Base-by-base conservation (phyloP, 1,140 invertebrate species). In the Euglossa dilemma region DNA sequence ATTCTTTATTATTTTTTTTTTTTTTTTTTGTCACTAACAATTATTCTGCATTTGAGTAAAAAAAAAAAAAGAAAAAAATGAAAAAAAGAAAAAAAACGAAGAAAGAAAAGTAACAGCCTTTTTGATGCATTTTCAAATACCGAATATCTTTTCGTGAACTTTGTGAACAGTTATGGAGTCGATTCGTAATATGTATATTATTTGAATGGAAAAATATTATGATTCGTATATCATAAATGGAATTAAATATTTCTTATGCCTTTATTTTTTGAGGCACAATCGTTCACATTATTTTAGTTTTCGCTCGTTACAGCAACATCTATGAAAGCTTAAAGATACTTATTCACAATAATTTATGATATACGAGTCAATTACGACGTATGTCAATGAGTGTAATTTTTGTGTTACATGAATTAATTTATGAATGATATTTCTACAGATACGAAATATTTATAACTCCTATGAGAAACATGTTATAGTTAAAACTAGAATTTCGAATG, bases 401-500 rank as follows among this genome's bases (percentile, higher is more conserved):
- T 82, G 80, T 67, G 74, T 81, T 81, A 81, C 80, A 82, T 82
- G 72, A 73, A 82, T 76, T 82, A 82, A 82, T 82, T 82, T 82
- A 82, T 82, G 69, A 82, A 82, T 36, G 56, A 82, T 76, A 82
- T 82, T 82, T 82, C 80, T 82, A 76, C 67, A 76, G 80, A 82
- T 82, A 67, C 25, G 56, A 82, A 54, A 82, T 80, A 84, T 84
- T 84, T 84, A 84, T 84, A 84, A 80, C 67, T 80, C 56, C 18
- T 84, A 80, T 28, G 59, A 80, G 59, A 80, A 69, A 59, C 73
- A 45, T 67, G 80, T 81, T 75, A 81, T 82, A 82, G 80, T 82
- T 82, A 59, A 80, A 82, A 56, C 73, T 76, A 82, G 72, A 59
- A 82, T 67, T 76, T 67, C 72, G 28, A 82, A 76, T 57, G 52